A percentile compares a stretch with the other conserved stretches of the same genome.
Evolutionary conservation across 2,888 invertebrate genomes (phyloP).

Genomic region (Auanema freiburgensis): DNA sequence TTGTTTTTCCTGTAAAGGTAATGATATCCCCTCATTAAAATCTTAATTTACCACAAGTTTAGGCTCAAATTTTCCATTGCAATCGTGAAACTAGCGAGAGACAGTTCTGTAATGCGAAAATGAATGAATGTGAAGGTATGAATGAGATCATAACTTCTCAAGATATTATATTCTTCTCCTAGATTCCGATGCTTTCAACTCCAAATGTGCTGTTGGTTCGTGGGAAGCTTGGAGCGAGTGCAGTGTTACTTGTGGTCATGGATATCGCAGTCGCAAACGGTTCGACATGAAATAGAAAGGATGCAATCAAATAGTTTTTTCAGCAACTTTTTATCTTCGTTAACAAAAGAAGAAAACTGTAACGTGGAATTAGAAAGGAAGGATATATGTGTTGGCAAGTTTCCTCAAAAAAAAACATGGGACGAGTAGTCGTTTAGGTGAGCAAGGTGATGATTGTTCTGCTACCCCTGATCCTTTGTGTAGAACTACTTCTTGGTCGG

Average conservation of each 20-base stretch:
- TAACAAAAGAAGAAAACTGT: conserved; percentile 66
- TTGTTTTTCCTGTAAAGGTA: conserved; percentile 70
- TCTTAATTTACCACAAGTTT: conserved; percentile 1
- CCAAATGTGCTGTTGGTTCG: conserved; percentile 75
- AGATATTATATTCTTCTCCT: conserved; percentile 7
- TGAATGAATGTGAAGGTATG: conserved; percentile 60
- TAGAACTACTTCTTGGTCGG: conserved; percentile 63
- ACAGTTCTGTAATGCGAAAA: conserved; percentile 68
- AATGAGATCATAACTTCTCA: not conserved
- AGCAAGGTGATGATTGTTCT: conserved; percentile 61
- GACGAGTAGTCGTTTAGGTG: conserved; percentile 36
- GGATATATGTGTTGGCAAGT: conserved; percentile 77
- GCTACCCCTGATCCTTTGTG: conserved; percentile 63
- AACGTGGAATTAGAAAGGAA: conserved; percentile 75
- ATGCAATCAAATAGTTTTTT: conserved; percentile 2
- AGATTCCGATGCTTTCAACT: conserved; percentile 64
- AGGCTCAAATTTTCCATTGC: conserved; percentile 64
- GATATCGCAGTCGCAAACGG: conserved; percentile 79
- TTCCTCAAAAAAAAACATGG: not conserved
- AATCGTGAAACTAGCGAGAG: conserved; percentile 77
- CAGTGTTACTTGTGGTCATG: conserved; percentile 84
- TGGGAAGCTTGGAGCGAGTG: conserved; percentile 81
- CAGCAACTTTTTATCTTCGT: conserved; percentile 34
- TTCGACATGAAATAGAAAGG: conserved; percentile 72
- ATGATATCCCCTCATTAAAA: too few species aligned